These are phyloP conservation scores for Nineta flava DNA, from an alignment of 2,888 invertebrate genomes.

Conservation along the genomic window DNA sequence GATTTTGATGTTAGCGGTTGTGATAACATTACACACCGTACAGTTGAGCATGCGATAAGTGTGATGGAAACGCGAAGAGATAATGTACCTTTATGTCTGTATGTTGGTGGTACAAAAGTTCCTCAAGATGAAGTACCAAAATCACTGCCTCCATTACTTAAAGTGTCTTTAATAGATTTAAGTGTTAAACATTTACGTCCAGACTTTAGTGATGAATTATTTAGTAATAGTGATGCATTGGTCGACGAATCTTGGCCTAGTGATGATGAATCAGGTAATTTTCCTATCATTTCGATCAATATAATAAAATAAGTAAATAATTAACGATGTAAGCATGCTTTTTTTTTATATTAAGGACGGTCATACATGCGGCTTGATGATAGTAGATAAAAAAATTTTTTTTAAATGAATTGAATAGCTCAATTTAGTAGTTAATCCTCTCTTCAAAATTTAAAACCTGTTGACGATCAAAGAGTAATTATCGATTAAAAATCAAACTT, in stretches of 20 bases:
- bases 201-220: constrained; percentile 3
- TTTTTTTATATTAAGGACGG: no score
- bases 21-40: background rate
- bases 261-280: background rate
- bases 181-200: constrained; percentile 3
- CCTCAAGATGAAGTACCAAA: background rate
- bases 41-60: background rate
- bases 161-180: background rate
- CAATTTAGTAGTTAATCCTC: no score
- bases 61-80: background rate
- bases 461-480: no score
- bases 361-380: no score
- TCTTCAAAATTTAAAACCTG: no score
- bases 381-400: no score
- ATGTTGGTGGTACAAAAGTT: constrained; percentile 3
- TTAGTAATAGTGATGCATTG: background rate
- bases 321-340: no score
- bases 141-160: background rate
- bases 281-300: no score
- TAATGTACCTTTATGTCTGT: background rate
- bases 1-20: constrained; percentile 3
- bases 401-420: no score
- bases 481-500: no score
- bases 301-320: no score
- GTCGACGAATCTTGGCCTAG: background rate